phyloP scores from a whole-genome alignment of 2,113 vertebrate genomes.

The Nyctibius bracteatus region DNA sequence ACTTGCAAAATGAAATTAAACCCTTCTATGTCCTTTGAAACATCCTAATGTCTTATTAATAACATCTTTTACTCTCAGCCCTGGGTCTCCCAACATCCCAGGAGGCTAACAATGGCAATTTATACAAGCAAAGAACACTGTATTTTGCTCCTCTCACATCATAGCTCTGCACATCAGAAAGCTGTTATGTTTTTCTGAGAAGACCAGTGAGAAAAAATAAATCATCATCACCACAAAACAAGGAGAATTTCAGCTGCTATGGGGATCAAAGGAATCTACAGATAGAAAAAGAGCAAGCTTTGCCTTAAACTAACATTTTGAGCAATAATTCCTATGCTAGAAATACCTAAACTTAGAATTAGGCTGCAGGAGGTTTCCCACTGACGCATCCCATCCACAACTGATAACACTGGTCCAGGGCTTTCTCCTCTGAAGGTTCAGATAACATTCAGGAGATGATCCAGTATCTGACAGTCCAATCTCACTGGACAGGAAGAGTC shows the following conservation, averaged over 20 bases:
- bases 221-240: fast-evolving
- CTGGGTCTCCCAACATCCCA: background rate
- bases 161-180: background rate
- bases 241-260: background rate
- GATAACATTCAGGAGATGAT: background rate
- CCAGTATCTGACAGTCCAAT: background rate
- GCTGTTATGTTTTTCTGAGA: background rate
- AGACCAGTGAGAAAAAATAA: background rate
- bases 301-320: background rate
- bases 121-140: background rate
- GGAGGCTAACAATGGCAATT: background rate
- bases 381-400: background rate
- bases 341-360: background rate
- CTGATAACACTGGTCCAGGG: background rate
- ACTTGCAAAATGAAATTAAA: background rate
- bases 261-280: background rate
- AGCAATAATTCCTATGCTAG: background rate
- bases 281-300: background rate
- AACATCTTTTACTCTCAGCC: background rate
- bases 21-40: background rate
- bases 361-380: background rate
- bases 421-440: background rate
- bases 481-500: background rate
- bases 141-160: background rate
- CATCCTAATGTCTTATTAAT: background rate